Percentiles rank a stretch among this genome's conserved stretches.
Evolutionary conservation across 2,888 invertebrate species (phyloP).

Genomic region (Crepidodera aurea): DNA sequence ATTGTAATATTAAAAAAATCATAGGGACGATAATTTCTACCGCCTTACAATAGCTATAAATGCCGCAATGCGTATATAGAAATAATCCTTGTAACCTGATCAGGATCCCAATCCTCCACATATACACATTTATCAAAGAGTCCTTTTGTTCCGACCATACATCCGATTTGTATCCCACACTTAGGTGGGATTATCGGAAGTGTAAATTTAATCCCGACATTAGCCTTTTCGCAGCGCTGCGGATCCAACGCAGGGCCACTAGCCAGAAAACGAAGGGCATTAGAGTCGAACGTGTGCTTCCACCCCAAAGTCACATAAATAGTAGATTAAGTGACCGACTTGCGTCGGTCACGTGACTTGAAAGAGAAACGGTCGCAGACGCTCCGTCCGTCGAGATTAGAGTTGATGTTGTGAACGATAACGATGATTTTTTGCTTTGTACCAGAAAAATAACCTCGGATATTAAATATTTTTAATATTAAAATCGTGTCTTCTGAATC

Average conservation of each 20-base stretch:
- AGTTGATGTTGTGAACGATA: slow-evolving; percentile 27
- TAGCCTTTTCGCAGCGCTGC: slow-evolving; percentile 46
- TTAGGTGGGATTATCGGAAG: slow-evolving; percentile 44
- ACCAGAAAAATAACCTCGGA: slow-evolving; percentile 3
- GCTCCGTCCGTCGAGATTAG: slow-evolving; percentile 54
- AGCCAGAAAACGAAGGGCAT: slow-evolving; percentile 15
- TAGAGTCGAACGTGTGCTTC: slow-evolving; percentile 53
- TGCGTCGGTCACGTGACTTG: slow-evolving; percentile 59
- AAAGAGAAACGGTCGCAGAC: slow-evolving; percentile 32
- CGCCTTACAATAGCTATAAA: not conserved
- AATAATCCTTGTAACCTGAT: slow-evolving; percentile 13
- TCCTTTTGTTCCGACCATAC: slow-evolving; percentile 11
- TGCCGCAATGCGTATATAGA: slow-evolving; percentile 7
- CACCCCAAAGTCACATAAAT: slow-evolving; percentile 61
- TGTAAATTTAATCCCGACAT: slow-evolving; percentile 52
- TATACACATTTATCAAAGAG: slow-evolving; percentile 19
- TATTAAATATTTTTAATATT: slow-evolving; percentile 3
- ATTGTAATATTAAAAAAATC: too few species aligned
- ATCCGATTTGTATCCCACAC: slow-evolving; percentile 34
- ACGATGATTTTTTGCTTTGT: slow-evolving; percentile 1
- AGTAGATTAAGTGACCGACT: slow-evolving; percentile 64
- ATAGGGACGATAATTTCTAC: too few species aligned
- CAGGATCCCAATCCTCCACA: not conserved
- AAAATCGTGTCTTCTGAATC: too few species aligned
- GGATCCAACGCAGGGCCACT: slow-evolving; percentile 33